Evolutionary conservation across 2,113 vertebrate genomes (phyloP), one percentile per base, ranked within the genome.

Genomic region (Protomyctophum bolini): DNA sequence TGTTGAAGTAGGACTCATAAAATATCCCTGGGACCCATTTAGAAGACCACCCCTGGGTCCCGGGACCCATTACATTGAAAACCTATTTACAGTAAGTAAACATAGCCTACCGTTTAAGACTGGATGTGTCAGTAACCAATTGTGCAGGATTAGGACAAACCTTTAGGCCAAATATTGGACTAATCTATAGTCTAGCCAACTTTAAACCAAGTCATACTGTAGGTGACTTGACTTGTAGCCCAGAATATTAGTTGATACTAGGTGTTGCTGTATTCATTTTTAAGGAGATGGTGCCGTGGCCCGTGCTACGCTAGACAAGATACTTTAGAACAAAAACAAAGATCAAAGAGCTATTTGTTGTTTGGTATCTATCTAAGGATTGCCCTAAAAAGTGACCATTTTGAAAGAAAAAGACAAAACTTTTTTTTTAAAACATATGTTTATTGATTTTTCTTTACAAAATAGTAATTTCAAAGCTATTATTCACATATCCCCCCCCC

Each of bases 351-450:
- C 82, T 75, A 77, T 78, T 77, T 81, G 79, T 79, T 75, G 63
- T 28, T 54, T 82, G 76, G 76, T 86, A 80, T 85, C 82, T 86
- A 80, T 85, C 82, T 86, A 67, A 80, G 76, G 73, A 80, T 82
- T 83, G 70, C 11, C 10, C 51, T 70, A 15, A 73, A 79, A 81
- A 84, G 61, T 70, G 2, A 50, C 12, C 12, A 41, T 52, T 66
- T 74, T 5, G 11, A 77, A 67, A 77, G 55, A 63, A 86, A 78
- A 76, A 78, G 61, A 78, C 72, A 76, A 73, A 79, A 28, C 67
- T 70, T 81, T 84, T n/a, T n/a, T n/a, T n/a, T n/a, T n/a, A n/a
- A n/a, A n/a, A n/a, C n/a, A n/a, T n/a, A n/a, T n/a, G n/a, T n/a
- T n/a, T n/a, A n/a, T n/a, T n/a, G n/a, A n/a, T n/a, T n/a, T n/a